Percentiles rank a stretch among this genome's conserved stretches.
Evolutionary conservation across 2,113 vertebrate species (phyloP).

Genomic region (Monopterus albus): DNA sequence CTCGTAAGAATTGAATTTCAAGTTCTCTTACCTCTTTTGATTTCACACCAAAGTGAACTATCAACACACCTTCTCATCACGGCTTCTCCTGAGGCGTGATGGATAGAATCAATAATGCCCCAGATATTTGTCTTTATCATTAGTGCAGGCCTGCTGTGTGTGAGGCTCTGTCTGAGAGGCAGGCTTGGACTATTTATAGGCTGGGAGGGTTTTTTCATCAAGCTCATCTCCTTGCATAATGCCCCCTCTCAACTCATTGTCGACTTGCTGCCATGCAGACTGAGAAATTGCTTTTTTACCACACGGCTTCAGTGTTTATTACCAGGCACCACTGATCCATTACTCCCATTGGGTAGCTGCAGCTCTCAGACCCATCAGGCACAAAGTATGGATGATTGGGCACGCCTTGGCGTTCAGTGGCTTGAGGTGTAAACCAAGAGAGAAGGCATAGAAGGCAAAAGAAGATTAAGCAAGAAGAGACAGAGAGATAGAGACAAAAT

Average conservation of each 20-base stretch:
- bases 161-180: constrained; percentile 62
- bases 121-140: constrained; percentile 75
- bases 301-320: constrained; percentile 52
- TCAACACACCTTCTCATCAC: constrained; percentile 48
- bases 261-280: constrained; percentile 38
- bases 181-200: constrained; percentile 68
- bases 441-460: not conserved
- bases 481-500: constrained; percentile 20
- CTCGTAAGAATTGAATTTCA: constrained; percentile 73
- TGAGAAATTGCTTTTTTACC: constrained; percentile 71
- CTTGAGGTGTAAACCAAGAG: not conserved
- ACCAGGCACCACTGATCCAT: constrained; percentile 56
- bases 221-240: constrained; percentile 49
- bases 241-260: constrained; percentile 38
- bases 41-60: constrained; percentile 51
- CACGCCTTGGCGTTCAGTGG: constrained; percentile 32
- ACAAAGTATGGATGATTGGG: not conserved
- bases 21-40: constrained; percentile 50
- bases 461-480: constrained; percentile 9
- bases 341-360: constrained; percentile 69
- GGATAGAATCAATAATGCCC: constrained; percentile 69
- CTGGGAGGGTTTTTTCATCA: constrained; percentile 48
- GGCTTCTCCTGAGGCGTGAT: constrained; percentile 56
- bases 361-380: constrained; percentile 55
- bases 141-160: constrained; percentile 47